Base-by-base conservation (phyloP, 2,113 vertebrate genomes). In the Pongo abelii region DNA sequence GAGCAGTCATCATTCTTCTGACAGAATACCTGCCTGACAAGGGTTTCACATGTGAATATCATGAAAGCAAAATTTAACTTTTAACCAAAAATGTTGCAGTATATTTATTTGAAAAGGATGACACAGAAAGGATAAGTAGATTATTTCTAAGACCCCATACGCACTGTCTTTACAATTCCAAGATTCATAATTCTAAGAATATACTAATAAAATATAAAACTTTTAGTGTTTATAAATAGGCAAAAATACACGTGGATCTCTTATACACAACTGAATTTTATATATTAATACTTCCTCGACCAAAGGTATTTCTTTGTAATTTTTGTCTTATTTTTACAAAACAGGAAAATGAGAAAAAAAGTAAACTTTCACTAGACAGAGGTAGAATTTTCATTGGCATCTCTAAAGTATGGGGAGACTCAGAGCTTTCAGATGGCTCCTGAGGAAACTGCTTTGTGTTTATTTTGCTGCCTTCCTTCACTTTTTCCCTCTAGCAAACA, bases 401-500 rank as follows among this genome's bases (percentile, higher is more conserved):
- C 46, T n/a, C 55, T 61, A 38, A 61, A 80, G 8, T 83, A 59
- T 67, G 74, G 50, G 64, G 35, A 70, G n/a, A 55, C 12, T 35
- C 16, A 16, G 70, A 55, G 50, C 25, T 89, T 89, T 86, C 32
- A 79, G 35, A 89, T 23, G 46, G 46, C 57, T 80, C 96, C 93
- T 88, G 40, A 72, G 91, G 67, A 83, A 81, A 90, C 22, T 88
- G 46, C 40, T 78, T 59, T 75, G 59, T 90, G 46, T 92, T 92
- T 96, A 61, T 85, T 91, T 95, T 93, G 84, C 30, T 89, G 72
- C 27, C 59, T 93, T 77, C n/a, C 74, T 91, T 95, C 35, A 14
- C 57, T 79, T 96, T 88, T 83, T 83, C 88, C 84, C 67, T 94
- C 79, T 48, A 40, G 96, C 93, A 97, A 97, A 96, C 92, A 81